phyloP scores from a whole-genome alignment of 1,140 invertebrate genomes.

The Lasioglossum albipes region DNA sequence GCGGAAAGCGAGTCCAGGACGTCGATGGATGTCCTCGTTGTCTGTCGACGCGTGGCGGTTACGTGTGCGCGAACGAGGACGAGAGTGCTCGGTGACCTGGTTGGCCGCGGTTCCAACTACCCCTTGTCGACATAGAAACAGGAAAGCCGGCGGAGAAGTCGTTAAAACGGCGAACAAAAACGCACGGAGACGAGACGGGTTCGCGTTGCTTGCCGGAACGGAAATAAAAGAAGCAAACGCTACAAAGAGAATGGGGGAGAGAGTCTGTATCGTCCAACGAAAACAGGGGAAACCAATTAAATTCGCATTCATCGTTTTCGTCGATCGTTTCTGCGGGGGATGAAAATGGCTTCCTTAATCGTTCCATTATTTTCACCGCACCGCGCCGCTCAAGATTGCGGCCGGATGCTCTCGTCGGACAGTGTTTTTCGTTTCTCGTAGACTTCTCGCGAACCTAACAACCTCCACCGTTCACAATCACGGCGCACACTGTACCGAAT shows the following conservation, averaged over 20 bases:
- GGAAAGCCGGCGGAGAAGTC: not conserved
- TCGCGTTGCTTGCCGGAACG: too few species aligned
- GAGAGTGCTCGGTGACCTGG: constrained; percentile 71
- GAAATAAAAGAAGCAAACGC: constrained; percentile 1
- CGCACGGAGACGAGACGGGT: not conserved
- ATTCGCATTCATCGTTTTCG: not conserved
- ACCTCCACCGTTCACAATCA: too few species aligned
- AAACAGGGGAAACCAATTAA: constrained; percentile 12
- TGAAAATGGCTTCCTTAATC: not conserved
- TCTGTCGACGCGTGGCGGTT: not conserved
- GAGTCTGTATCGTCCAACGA: constrained; percentile 9
- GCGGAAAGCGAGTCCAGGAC: constrained; percentile 3
- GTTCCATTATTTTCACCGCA: too few species aligned
- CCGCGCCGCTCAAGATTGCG: too few species aligned
- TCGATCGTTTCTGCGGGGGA: not conserved
- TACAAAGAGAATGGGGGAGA: too few species aligned
- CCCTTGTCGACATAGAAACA: not conserved
- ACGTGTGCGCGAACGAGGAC: constrained; percentile 8
- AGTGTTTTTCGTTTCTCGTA: too few species aligned
- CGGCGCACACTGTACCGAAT: too few species aligned
- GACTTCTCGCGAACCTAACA: too few species aligned
- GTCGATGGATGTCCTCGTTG: constrained; percentile 27
- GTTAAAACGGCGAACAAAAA: constrained; percentile 8
- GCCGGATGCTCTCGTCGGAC: too few species aligned
- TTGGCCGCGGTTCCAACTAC: constrained; percentile 53